These are phyloP conservation scores for Fringilla coelebs DNA, from an alignment of 2,797 vertebrate genomes.

Conservation along the genomic window DNA sequence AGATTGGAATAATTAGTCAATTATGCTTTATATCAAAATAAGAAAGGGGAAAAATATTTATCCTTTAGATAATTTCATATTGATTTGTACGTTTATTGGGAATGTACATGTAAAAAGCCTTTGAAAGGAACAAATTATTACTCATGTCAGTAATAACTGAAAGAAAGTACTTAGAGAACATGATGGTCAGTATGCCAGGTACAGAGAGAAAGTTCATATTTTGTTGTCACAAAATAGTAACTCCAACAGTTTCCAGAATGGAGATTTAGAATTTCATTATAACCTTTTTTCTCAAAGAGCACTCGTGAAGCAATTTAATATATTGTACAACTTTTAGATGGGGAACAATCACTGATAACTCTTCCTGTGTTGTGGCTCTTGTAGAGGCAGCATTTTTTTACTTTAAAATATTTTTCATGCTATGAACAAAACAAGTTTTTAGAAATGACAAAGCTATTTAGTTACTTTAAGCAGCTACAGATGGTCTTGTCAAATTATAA, in stretches of 20 bases:
- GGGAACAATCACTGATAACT: not conserved
- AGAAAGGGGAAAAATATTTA: not conserved
- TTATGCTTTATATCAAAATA: not conserved
- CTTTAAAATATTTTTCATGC: not conserved
- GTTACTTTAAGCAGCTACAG: not conserved
- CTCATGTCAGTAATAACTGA: not conserved
- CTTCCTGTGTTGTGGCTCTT: not conserved
- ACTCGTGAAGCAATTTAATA: not conserved
- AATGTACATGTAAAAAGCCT: not conserved
- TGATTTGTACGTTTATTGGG: not conserved
- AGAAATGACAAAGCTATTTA: not conserved
- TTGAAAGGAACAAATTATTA: not conserved
- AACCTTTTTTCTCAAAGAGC: not conserved
- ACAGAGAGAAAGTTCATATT: not conserved
- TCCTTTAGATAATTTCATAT: not conserved
- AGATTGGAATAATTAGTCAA: not conserved
- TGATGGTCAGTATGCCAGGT: not conserved
- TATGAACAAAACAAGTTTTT: not conserved
- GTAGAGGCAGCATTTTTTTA: not conserved
- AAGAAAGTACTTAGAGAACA: not conserved
- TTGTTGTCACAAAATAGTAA: not conserved
- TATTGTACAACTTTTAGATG: not conserved
- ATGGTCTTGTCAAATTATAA: not conserved
- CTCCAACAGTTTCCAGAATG: not conserved
- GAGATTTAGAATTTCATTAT: not conserved